Conservation (phyloP, 30 jellyfish, hydroid and myxozoan species). For the Hydra vulgaris region DNA sequence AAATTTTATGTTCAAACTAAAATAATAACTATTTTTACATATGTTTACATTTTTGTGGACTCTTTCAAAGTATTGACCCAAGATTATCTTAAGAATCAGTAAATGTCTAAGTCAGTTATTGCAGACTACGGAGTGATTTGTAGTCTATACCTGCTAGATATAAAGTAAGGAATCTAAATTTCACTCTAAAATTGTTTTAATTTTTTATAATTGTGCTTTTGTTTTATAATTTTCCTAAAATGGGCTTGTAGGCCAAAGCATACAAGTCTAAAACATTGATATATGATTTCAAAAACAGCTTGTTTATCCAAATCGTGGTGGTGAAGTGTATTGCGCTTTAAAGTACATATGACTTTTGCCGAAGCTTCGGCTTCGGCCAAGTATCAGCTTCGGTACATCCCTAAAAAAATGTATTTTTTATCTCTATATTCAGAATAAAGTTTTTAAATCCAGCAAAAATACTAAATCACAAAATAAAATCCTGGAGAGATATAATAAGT, state of each 20-base stretch:
- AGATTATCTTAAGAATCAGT: not conserved
- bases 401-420: too few relatives aligned
- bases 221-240: not conserved
- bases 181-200: not conserved
- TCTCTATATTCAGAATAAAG: too few relatives aligned
- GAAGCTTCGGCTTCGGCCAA: too few relatives aligned
- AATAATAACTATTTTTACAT: not conserved
- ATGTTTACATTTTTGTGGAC: not conserved
- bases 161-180: not conserved
- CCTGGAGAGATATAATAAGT: too few relatives aligned
- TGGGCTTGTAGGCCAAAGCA: not conserved
- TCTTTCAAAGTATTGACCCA: not conserved
- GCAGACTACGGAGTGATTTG: not conserved
- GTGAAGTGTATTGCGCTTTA: too few relatives aligned
- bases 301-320: too few relatives aligned
- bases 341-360: too few relatives aligned
- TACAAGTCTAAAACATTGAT: not conserved
- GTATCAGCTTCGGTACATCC: too few relatives aligned
- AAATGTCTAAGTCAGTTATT: not conserved
- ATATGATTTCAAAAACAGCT: not conserved
- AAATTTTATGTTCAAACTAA: not conserved
- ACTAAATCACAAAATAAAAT: too few relatives aligned
- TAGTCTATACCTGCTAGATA: not conserved
- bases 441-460: too few relatives aligned
- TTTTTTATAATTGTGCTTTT: not conserved